A percentile compares a stretch with the other conserved stretches of the same genome.
Conservation (phyloP, 2,797 vertebrate genomes). For the Amniataba percoides region DNA sequence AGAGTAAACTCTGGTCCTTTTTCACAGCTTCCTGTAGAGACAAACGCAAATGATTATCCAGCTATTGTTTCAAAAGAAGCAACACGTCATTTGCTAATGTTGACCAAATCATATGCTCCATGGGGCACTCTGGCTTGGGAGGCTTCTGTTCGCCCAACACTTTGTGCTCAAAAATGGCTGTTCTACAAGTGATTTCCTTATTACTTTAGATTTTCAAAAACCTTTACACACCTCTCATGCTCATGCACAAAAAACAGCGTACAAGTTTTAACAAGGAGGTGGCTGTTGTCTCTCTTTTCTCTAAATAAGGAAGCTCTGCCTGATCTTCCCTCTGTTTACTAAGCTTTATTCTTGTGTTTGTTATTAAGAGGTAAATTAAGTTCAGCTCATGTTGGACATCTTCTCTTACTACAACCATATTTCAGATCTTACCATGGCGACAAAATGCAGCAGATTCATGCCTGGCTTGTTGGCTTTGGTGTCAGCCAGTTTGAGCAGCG, state of each 20-base stretch:
- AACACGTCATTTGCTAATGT: conserved; percentile 61
- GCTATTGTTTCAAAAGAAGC: conserved; percentile 71
- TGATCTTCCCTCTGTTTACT: not conserved
- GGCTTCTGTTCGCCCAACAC: conserved; percentile 29
- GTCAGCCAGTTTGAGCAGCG: conserved; percentile 88
- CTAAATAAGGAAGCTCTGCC: not conserved
- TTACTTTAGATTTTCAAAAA: not conserved
- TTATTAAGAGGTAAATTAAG: not conserved
- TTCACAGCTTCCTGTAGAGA: conserved; percentile 88
- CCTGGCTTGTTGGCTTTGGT: conserved; percentile 90
- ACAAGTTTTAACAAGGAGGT: not conserved
- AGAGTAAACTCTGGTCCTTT: conserved; percentile 87
- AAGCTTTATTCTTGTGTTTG: not conserved
- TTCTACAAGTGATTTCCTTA: not conserved
- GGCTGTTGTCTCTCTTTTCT: not conserved
- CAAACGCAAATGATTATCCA: conserved; percentile 77
- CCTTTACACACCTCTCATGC: not conserved
- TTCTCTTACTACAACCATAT: not conserved
- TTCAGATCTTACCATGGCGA: conserved; percentile 84
- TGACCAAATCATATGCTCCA: conserved; percentile 59
- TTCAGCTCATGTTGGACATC: not conserved
- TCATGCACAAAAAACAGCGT: not conserved
- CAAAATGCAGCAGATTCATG: conserved; percentile 89
- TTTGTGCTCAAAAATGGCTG: not conserved
- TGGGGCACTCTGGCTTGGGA: conserved; percentile 19